These are phyloP conservation scores for Pyrrhia umbra DNA, from an alignment of 2,888 invertebrate species.

Conservation along the genomic window DNA sequence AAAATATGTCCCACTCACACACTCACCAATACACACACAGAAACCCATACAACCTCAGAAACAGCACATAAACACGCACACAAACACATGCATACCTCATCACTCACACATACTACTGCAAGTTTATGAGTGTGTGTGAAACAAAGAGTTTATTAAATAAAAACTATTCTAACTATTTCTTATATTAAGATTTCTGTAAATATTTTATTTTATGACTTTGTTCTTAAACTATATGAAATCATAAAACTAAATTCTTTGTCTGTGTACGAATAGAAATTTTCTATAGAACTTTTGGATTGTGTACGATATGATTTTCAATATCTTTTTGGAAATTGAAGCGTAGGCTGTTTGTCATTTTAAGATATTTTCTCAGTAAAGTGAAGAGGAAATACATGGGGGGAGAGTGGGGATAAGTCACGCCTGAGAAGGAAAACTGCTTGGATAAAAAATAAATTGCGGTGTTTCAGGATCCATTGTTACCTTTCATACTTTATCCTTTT, in stretches of 20 bases:
- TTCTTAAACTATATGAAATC: slow-evolving; percentile 33
- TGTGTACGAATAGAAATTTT: slow-evolving; percentile 31
- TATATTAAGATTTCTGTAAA: slow-evolving; percentile 13
- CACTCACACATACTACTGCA: too few relatives aligned
- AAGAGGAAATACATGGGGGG: slow-evolving; percentile 1
- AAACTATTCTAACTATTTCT: background rate
- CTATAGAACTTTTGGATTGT: slow-evolving; percentile 4
- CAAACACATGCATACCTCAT: too few relatives aligned
- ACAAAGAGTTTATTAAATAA: too few relatives aligned
- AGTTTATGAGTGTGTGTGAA: too few relatives aligned
- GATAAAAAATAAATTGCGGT: slow-evolving; percentile 7
- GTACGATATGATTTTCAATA: background rate
- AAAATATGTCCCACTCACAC: too few relatives aligned
- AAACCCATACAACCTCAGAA: too few relatives aligned
- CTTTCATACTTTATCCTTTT: slow-evolving; percentile 20
- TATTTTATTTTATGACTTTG: background rate
- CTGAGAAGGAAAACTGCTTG: slow-evolving; percentile 11
- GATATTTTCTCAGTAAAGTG: background rate
- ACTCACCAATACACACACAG: too few relatives aligned
- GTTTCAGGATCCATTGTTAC: slow-evolving; percentile 21
- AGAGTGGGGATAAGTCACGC: slow-evolving; percentile 7
- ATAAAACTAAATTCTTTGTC: slow-evolving; percentile 37
- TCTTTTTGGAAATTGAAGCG: background rate
- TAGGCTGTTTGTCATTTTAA: slow-evolving; percentile 6
- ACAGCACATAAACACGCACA: too few relatives aligned